Conservation (phyloP, 2,113 vertebrate species). For the Cheilinus undulatus region DNA sequence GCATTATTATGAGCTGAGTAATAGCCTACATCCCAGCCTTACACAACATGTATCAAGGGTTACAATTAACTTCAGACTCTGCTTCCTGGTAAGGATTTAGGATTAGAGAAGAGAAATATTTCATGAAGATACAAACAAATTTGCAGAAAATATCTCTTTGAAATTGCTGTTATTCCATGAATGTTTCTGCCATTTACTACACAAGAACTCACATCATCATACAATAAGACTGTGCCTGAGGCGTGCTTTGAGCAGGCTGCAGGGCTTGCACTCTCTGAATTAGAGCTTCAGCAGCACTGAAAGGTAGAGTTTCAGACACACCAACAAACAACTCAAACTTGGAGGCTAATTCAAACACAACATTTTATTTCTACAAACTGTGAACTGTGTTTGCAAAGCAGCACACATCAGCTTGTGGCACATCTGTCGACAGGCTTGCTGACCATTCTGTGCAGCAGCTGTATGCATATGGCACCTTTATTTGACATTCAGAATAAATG, state of each 20-base stretch:
- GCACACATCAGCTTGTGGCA: constrained; percentile 21
- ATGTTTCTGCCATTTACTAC: constrained; percentile 9
- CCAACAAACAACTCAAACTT: constrained; percentile 1
- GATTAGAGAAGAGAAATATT: neutral
- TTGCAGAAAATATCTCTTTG: neutral
- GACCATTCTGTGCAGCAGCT: constrained; percentile 54
- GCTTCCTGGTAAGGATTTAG: neutral
- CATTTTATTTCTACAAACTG: neutral
- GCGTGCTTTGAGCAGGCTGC: constrained; percentile 43
- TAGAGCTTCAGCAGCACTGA: constrained; percentile 18
- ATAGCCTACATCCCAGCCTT: constrained; percentile 1
- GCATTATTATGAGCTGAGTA: constrained; percentile 12
- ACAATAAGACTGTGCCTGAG: constrained; percentile 43
- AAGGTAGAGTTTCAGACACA: constrained; percentile 4
- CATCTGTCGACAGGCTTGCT: constrained; percentile 39
- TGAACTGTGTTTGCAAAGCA: neutral
- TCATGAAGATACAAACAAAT: neutral
- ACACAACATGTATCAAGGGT: constrained; percentile 13
- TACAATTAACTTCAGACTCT: neutral
- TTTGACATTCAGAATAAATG: constrained; percentile 63
- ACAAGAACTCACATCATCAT: constrained; percentile 41
- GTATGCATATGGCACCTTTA: constrained; percentile 57
- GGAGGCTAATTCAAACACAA: constrained; percentile 8
- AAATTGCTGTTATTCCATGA: constrained; percentile 12
- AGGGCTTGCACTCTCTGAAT: constrained; percentile 35